Evolutionary conservation across 2,888 invertebrate species (phyloP), one percentile per base, ranked within the genome.

Genomic region (Criorhina ranunculi): DNA sequence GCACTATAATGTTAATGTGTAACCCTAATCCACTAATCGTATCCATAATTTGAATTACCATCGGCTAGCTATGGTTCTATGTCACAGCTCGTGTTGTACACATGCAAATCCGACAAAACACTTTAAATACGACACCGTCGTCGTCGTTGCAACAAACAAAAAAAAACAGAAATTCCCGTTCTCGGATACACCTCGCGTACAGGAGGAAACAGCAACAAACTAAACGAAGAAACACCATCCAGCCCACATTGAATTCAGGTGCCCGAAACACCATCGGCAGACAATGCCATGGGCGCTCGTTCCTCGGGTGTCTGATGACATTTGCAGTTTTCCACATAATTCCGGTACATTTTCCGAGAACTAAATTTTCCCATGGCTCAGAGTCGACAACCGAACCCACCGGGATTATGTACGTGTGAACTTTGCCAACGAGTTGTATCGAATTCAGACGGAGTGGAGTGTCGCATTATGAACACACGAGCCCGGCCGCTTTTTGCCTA

Each of bases 291-390:
- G 42, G 46, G 78, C 46, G 69, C 79, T 75, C 80, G 85, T 85
- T 85, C 75, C 75, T 85, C 75, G 69, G 69, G 85, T 85, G 85
- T 85, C 85, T 85, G 85, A 80, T 85, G 80, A 80, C 85, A 80
- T 69, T 80, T 82, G 86, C 82, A 78, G 51, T 82, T 73, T 86
- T 86, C 86, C 73, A 78, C 73, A 77, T 85, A 77, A 85, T 86
- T 87, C 86, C 87, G 87, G 86, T 82, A 88, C 83, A 86, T 81
- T 87, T 87, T 88, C 83, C 87, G 76, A 86, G 88, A 88, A 88
- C 75, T 87, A 69, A 80, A 87, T 88, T 88, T 88, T 88, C 88
- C 86, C 88, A 88, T 75, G 80, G 66, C 59, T 55, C 67, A 35
- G 31, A 69, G 62, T 78, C 76, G 69, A 64, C 76, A 73, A 40